Conservation (phyloP, 2,888 invertebrate species). For the Molorchus minor region DNA sequence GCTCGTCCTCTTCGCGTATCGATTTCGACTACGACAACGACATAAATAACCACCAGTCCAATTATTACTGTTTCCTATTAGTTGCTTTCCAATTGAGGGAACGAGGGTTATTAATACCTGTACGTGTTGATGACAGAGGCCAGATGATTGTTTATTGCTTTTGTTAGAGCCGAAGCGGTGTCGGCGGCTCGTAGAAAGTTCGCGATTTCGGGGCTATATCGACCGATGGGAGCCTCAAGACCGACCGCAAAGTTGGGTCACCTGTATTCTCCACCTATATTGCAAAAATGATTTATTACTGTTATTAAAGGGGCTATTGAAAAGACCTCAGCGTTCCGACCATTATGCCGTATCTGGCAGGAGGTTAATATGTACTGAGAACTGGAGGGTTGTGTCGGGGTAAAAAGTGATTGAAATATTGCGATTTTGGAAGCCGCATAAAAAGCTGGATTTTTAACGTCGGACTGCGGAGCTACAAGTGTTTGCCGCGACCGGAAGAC, state of each 20-base stretch:
- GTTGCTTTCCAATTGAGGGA: slow-evolving; percentile 29
- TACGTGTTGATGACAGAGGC: slow-evolving; percentile 34
- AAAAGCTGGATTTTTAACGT: too few species aligned
- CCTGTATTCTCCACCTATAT: slow-evolving; percentile 27
- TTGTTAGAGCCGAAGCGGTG: slow-evolving; percentile 18
- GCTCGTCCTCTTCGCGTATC: too few species aligned
- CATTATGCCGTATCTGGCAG: slow-evolving; percentile 12
- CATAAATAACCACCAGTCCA: slow-evolving; percentile 19
- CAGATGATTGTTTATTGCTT: slow-evolving; percentile 35
- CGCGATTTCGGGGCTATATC: slow-evolving; percentile 33
- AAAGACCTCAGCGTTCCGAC: slow-evolving; percentile 16
- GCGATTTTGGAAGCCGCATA: background rate
- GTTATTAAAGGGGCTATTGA: slow-evolving; percentile 30
- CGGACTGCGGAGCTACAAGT: too few species aligned
- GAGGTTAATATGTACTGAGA: slow-evolving; percentile 20
- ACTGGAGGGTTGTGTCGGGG: slow-evolving; percentile 2
- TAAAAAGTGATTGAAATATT: slow-evolving; percentile 1
- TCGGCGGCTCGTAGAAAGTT: slow-evolving; percentile 28
- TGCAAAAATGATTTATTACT: slow-evolving; percentile 28
- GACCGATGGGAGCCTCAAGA: slow-evolving; percentile 32
- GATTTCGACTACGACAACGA: too few species aligned
- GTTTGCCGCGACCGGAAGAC: too few species aligned
- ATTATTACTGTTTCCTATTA: slow-evolving; percentile 22
- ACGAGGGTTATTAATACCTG: slow-evolving; percentile 34
- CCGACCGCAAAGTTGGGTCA: slow-evolving; percentile 34